Evolutionary conservation across 2,797 vertebrate genomes (phyloP), one percentile per base, ranked within the genome.

Genomic region (Arrhamphus sclerolepis): DNA sequence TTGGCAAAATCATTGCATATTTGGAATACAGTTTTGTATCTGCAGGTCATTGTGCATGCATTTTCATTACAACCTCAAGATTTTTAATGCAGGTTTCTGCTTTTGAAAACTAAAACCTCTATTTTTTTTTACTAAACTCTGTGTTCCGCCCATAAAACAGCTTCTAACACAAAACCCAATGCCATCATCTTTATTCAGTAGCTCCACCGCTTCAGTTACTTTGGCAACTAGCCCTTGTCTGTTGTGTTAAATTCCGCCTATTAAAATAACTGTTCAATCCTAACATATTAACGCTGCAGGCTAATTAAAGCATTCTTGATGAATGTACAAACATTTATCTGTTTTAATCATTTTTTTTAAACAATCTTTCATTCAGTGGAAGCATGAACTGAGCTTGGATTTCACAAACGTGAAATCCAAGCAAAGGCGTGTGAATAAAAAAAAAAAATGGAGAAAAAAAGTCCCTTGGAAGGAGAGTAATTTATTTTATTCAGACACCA

Each of bases 401-500:
- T 70, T 43, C 48, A 50, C 39, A 62, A 74, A 66, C 63, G n/a
- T 5, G 54, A 65, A 51, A 40, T 14, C 18, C 58, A 60, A 58
- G 41, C 18, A 16, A 4, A 16, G 0, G 18, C 10, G 40, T 42
- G 40, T 42, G 17, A n/a, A 31, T 7, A 34, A 10, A 34, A 34
- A 34, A 47, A 60, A 62, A 69, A 74, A 52, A n/a, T n/a, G n/a
- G n/a, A n/a, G n/a, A 49, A 47, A 60, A 61, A 71, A 74, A 51
- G 48, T 79, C 46, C 7, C 75, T 75, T 71, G 77, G 64, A 78
- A 59, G 72, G 60, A 69, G 68, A 65, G 80, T 73, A 20, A 75
- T 87, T 91, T 89, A 91, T 91, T 90, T 90, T 87, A 73, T 89
- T 91, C 82, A 85, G 88, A 84, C 85, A 67, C 59, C 34, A 5